Evolutionary conservation across 2,113 vertebrate genomes (phyloP).

Genomic region (Leucoraja erinaceus): DNA sequence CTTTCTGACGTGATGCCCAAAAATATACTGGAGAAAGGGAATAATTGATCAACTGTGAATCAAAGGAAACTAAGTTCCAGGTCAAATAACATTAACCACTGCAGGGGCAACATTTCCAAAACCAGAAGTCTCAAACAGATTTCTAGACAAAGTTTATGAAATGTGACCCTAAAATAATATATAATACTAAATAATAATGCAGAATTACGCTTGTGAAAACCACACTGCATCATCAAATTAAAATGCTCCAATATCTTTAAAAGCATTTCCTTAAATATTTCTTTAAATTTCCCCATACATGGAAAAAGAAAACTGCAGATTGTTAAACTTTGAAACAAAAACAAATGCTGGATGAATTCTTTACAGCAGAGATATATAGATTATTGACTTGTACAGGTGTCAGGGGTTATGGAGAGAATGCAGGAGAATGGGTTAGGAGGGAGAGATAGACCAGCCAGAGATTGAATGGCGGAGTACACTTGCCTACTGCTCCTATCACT

Average conservation of each 20-base stretch:
- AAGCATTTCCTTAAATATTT: background rate
- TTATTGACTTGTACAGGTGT: too few species aligned
- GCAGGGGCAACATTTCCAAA: background rate
- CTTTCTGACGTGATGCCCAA: conserved; percentile 65
- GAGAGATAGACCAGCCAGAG: too few species aligned
- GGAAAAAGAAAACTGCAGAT: too few species aligned
- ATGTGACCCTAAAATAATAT: background rate
- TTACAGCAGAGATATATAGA: too few species aligned
- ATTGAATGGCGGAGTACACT: too few species aligned
- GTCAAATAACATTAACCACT: background rate
- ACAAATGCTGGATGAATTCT: too few species aligned
- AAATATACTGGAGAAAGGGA: conserved; percentile 54
- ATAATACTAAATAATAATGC: background rate
- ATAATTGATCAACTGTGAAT: background rate
- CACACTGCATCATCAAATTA: background rate
- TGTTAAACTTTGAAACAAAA: too few species aligned
- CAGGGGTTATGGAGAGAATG: too few species aligned
- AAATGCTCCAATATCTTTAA: background rate
- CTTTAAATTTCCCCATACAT: too few species aligned
- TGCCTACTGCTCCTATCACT: too few species aligned
- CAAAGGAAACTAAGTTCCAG: conserved; percentile 6
- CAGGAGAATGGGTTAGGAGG: too few species aligned
- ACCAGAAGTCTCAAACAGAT: background rate
- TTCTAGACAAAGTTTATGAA: background rate
- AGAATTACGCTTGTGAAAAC: background rate